Conservation (phyloP, 64 coral and sea anemone genomes). For the Stichodactyla mertensii region DNA sequence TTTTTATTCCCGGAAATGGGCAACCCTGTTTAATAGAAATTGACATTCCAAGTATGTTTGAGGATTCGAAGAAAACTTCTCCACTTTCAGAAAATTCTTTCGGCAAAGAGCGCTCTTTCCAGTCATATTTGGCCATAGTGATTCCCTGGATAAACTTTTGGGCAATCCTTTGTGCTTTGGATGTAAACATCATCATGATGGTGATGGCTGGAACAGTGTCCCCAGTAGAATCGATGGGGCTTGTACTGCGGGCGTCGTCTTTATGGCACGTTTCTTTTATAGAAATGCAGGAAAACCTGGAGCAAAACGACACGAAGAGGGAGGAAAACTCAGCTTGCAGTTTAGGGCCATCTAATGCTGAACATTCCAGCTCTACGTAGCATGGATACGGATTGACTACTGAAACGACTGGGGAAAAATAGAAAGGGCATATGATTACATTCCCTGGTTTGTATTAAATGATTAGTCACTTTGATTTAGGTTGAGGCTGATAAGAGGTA, state of each 20-base stretch:
- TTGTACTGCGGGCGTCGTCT: constrained; percentile 30
- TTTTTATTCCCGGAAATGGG: constrained; percentile 71
- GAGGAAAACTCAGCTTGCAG: constrained; percentile 47
- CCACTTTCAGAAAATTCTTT: constrained; percentile 63
- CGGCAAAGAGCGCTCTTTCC: constrained; percentile 46
- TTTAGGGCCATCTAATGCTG: constrained; percentile 26
- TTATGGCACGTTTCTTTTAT: constrained; percentile 67
- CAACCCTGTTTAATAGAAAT: constrained; percentile 57
- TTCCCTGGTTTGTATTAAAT: too few relatives aligned
- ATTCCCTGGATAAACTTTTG: constrained; percentile 46
- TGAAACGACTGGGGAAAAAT: constrained; percentile 47
- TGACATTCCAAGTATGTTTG: constrained; percentile 31
- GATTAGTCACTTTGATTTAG: too few relatives aligned
- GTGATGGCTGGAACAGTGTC: constrained; percentile 47
- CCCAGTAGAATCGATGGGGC: constrained; percentile 45
- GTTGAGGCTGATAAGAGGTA: too few relatives aligned
- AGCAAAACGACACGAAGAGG: constrained; percentile 53
- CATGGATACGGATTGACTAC: constrained; percentile 52
- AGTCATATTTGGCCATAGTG: constrained; percentile 11
- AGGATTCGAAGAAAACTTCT: constrained; percentile 51
- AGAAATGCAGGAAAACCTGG: constrained; percentile 63
- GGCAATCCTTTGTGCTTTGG: constrained; percentile 75
- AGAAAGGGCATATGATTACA: not conserved
- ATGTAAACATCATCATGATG: constrained; percentile 76
- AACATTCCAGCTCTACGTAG: constrained; percentile 57